phyloP scores from a whole-genome alignment of 1,140 invertebrate species.

The Chironomus tepperi region DNA sequence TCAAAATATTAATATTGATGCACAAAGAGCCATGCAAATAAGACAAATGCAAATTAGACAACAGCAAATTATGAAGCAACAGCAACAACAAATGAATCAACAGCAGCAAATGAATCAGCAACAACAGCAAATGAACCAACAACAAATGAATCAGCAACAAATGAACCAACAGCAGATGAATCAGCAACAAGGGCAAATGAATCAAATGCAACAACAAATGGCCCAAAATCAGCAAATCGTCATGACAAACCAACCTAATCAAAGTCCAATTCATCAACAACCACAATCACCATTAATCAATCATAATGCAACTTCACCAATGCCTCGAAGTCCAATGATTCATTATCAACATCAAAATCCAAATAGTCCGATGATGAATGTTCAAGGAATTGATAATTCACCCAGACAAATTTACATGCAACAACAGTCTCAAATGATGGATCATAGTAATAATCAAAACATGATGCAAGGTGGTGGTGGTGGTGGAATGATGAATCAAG shows the following conservation, averaged over 20 bases:
- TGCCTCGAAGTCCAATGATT: conserved; percentile 53
- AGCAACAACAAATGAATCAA: conserved; percentile 36
- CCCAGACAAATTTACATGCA: conserved; percentile 26
- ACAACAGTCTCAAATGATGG: conserved; percentile 40
- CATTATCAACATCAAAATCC: conserved; percentile 44
- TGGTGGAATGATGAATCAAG: conserved; percentile 45
- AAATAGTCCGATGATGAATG: conserved; percentile 28
- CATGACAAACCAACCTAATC: conserved; percentile 43
- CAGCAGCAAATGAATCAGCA: conserved; percentile 33
- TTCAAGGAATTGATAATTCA: conserved; percentile 20
- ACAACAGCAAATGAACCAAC: conserved; percentile 24
- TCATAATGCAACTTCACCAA: conserved; percentile 54
- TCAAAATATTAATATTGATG: conserved; percentile 32
- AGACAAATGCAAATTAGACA: conserved; percentile 44
- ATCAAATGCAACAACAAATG: conserved; percentile 29
- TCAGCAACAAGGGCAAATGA: conserved; percentile 1
- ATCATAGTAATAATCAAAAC: conserved; percentile 39
- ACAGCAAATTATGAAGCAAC: conserved; percentile 37
- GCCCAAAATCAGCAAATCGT: conserved; percentile 40
- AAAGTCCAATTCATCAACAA: conserved; percentile 43
- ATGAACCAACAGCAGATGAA: conserved; percentile 32
- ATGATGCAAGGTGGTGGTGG: conserved; percentile 48
- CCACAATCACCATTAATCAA: conserved; percentile 45
- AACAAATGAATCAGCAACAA: conserved; percentile 34
- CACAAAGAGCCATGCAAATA: conserved; percentile 44